Evolutionary conservation across 2,888 invertebrate genomes (phyloP).

Genomic region (Cybosia mesomella): DNA sequence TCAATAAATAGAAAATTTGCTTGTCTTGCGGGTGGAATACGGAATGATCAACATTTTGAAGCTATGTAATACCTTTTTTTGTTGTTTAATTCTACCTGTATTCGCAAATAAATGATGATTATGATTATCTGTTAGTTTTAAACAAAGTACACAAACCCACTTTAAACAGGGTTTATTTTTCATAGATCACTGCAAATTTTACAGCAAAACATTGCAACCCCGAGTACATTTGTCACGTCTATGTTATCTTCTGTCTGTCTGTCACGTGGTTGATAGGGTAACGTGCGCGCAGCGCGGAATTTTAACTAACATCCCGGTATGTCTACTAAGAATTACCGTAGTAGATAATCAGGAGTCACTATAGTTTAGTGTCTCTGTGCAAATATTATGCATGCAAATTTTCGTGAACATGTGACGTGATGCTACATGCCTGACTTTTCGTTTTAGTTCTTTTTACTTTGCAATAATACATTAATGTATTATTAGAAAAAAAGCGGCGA

Average conservation of each 20-base stretch:
- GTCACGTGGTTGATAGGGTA: conserved; percentile 79
- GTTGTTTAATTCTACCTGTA: no score
- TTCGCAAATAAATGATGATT: no score
- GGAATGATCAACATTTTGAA: no score
- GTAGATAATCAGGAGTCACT: conserved; percentile 16
- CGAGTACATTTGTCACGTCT: conserved; percentile 74
- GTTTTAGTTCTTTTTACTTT: no score
- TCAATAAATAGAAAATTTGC: no score
- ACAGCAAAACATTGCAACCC: conserved; percentile 46
- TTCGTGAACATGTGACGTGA: no score
- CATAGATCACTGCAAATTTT: neutral
- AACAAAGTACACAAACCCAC: neutral
- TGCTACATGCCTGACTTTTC: no score
- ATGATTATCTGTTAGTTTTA: neutral
- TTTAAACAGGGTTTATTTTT: neutral
- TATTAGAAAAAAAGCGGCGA: no score
- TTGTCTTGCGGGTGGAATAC: no score
- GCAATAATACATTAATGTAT: no score
- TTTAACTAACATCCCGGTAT: conserved; percentile 63
- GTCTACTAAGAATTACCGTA: conserved; percentile 51
- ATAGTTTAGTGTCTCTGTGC: neutral
- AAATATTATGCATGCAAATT: neutral
- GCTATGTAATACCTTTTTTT: no score
- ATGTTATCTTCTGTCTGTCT: conserved; percentile 72
- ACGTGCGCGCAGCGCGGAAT: conserved; percentile 69